Base-by-base conservation (phyloP, 2,113 vertebrate genomes). In the Cnemophilus loriae region DNA sequence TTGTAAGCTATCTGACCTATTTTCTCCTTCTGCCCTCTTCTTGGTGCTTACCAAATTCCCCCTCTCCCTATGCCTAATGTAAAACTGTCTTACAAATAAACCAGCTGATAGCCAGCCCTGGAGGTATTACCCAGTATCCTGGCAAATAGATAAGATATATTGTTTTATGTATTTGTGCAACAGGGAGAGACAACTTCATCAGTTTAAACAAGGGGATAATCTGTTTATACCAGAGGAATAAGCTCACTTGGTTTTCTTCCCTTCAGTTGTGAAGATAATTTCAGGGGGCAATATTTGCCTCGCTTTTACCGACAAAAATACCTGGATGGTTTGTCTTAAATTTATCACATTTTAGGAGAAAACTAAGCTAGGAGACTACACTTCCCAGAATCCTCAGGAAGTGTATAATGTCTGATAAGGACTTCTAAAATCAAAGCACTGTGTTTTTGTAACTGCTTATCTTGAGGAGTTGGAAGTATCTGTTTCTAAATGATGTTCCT, bases 1-100 rank as follows among this genome's bases (percentile, higher is more conserved):
- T 97, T 97, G 86, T 90, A 92, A 74, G 93, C 81, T 91, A 49
- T 94, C 59, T 96, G 97, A 96, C 94, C 86, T 76, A 84, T 96
- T 75, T 96, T 90, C 95, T 96, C 81, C n/a, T 83, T 69, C 46
- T 22, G 5, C 59, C 91, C 49, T 70, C 53, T 93, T 93, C 76
- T 49, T 23, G 7, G 56, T 70, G 64, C 49, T 89, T 57, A 85
- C 90, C 88, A 82, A 92, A 89, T 91, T 95, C 84, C 70, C 63
- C 41, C 22, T 87, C 74, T 86, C 59, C 37, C 73, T 63, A 17
- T 94, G 65, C 52, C 69, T 90, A 61, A 70, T 2, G 15, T 95
- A 75, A 89, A 96, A 90, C 46, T 55, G n/a, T 49, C 63, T 92
- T 83, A 60, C 59, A 96, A 91, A 85, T 96, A 96, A 94, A 69